phyloP scores from a whole-genome alignment of 2,113 vertebrate genomes.

The Pelmatolapia mariae region DNA sequence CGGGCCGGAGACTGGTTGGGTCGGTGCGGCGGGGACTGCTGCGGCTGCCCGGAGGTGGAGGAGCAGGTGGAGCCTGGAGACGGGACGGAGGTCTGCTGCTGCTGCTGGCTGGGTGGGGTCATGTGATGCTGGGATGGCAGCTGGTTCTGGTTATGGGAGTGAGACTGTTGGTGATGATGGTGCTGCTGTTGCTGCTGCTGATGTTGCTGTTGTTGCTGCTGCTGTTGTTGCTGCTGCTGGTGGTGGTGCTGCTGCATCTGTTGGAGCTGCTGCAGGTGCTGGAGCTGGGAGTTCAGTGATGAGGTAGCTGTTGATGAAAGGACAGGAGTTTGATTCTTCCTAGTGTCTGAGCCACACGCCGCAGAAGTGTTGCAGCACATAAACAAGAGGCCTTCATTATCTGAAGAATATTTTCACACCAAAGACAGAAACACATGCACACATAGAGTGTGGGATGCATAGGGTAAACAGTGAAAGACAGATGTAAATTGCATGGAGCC shows the following conservation, averaged over 20 bases:
- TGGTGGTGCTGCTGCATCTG: slow-evolving; percentile 90
- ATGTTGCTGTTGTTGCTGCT: slow-evolving; percentile 58
- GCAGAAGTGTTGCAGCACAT: not conserved
- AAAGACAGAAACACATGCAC: not conserved
- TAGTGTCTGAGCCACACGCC: not conserved
- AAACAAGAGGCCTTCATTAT: slow-evolving; percentile 18
- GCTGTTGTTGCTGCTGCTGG: slow-evolving; percentile 72
- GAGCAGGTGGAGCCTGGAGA: slow-evolving; percentile 74
- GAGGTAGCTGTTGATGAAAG: slow-evolving; percentile 89
- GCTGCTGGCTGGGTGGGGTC: slow-evolving; percentile 78
- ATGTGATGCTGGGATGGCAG: slow-evolving; percentile 69
- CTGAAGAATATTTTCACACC: slow-evolving; percentile 29
- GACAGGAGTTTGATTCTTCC: not conserved
- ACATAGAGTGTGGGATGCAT: slow-evolving; percentile 33
- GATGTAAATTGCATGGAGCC: slow-evolving; percentile 62
- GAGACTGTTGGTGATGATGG: slow-evolving; percentile 70
- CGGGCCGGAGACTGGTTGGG: slow-evolving; percentile 88
- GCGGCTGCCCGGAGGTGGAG: slow-evolving; percentile 75
- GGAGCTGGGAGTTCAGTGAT: slow-evolving; percentile 97
- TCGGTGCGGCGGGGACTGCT: slow-evolving; percentile 82
- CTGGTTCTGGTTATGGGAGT: slow-evolving; percentile 62
- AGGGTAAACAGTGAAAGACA: slow-evolving; percentile 24
- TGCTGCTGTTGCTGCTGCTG: slow-evolving; percentile 24
- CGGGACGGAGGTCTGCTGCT: slow-evolving; percentile 62
- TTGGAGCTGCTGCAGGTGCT: slow-evolving; percentile 97